Evolutionary conservation across 2,888 invertebrate genomes (phyloP).

Genomic region (Drosophila siamana): DNA sequence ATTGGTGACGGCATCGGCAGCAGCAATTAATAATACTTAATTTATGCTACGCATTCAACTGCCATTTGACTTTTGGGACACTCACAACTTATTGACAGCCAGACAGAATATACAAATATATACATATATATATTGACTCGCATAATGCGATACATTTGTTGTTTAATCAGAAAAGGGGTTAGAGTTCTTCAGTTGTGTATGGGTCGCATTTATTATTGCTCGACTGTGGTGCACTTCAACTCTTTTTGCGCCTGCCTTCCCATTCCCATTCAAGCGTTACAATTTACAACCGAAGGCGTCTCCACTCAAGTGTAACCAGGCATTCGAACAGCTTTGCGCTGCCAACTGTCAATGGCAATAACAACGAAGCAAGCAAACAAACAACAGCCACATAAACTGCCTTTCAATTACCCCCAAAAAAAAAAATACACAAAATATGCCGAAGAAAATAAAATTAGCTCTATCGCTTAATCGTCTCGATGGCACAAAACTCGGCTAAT

Average conservation of each 20-base stretch:
- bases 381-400: constrained; percentile 8
- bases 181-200: constrained; percentile 18
- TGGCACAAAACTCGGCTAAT: constrained; percentile 36
- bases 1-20: constrained; percentile 49
- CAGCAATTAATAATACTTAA: constrained; percentile 78
- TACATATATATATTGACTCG: constrained; percentile 9
- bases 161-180: constrained; percentile 18
- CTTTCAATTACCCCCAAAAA: constrained; percentile 58
- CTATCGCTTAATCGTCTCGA: constrained; percentile 42
- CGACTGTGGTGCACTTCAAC: constrained; percentile 68
- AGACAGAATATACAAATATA: background rate
- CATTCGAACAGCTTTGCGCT: constrained; percentile 43
- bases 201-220: constrained; percentile 50
- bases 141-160: background rate
- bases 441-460: too few species aligned
- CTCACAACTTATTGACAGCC: constrained; percentile 66
- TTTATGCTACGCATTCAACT: constrained; percentile 70
- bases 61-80: constrained; percentile 66
- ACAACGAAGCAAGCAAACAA: background rate
- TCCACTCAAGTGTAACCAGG: constrained; percentile 64
- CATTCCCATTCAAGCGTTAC: constrained; percentile 74
- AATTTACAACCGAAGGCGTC: constrained; percentile 67
- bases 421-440: too few species aligned
- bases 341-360: constrained; percentile 10
- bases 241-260: constrained; percentile 54